Evolutionary conservation across 2,113 vertebrate species (phyloP), one percentile per base, ranked within the genome.

Genomic region (Prunella fulvescens): DNA sequence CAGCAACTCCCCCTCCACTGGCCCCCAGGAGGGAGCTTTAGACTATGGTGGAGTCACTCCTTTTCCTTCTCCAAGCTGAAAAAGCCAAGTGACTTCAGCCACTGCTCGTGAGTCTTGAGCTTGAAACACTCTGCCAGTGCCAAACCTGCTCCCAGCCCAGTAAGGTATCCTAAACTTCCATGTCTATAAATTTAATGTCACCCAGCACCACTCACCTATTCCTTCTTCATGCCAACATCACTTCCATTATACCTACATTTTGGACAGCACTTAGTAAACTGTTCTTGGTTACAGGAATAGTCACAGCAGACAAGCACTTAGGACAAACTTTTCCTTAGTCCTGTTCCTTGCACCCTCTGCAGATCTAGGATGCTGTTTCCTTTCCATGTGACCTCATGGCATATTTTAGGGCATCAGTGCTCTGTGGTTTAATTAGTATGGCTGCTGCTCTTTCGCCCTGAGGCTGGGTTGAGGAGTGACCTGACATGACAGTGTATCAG

Each of bases 41-140:
- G n/a, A 18, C 61, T 79, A 24, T 3, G 1, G 20, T 33, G 16
- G 56, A 31, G 11, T 61, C 65, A 61, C 6, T 10, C 22, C 19
- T 78, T 40, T n/a, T 19, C 31, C 57, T 71, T 60, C 31, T 67
- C 53, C 81, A 80, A 40, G 44, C 16, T 82, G 47, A 86, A 71
- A 15, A 78, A 64, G 12, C 9, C 22, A 80, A 80, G 28, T 22
- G 11, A 50, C 11, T 47, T 76, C 88, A 80, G 29, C 11, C 1
- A 3, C 23, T 76, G 7, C 10, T 54, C 1, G 0, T 62, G 66
- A 71, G 19, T n/a, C 67, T 86, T 72, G 48, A 0, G 0, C 28
- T 86, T 4, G 1, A 60, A 90, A 39, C 3, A 76, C 33, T 48
- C 45, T 58, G 18, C 29, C 7, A 18, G 10, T 47, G 19, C 29